These are phyloP conservation scores for Noctuana brunneofusca DNA, from an alignment of 2,888 invertebrate genomes.

Conservation along the genomic window DNA sequence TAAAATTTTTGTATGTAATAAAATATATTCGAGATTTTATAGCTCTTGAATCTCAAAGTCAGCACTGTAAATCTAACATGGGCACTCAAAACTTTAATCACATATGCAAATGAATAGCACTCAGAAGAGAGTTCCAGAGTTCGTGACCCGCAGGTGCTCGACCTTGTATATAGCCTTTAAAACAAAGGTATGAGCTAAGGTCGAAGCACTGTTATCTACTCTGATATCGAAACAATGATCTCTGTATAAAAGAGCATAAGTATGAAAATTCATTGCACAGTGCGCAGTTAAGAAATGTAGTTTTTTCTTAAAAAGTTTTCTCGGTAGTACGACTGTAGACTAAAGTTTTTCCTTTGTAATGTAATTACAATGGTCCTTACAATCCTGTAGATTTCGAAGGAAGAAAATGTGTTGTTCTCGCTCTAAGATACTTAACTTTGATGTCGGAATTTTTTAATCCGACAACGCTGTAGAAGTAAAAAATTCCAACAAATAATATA, in stretches of 20 bases:
- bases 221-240: background rate
- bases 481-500: background rate
- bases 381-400: background rate
- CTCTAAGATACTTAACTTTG: background rate
- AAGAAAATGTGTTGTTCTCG: background rate
- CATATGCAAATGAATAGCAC: constrained; percentile 57
- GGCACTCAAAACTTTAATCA: constrained; percentile 56
- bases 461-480: background rate
- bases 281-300: background rate
- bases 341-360: constrained; percentile 17
- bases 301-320: constrained; percentile 6
- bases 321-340: background rate
- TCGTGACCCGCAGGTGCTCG: constrained; percentile 45
- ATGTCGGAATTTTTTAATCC: too few species aligned
- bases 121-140: constrained; percentile 48
- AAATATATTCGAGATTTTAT: background rate
- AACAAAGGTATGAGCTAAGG: constrained; percentile 14
- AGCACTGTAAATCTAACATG: constrained; percentile 8
- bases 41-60: background rate
- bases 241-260: background rate
- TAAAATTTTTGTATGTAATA: background rate
- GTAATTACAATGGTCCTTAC: background rate
- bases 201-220: constrained; percentile 5
- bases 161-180: constrained; percentile 40
- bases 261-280: constrained; percentile 16